Percentiles rank a stretch among this genome's conserved stretches.
These are phyloP conservation scores for Cryptoblepharus egeriae DNA, from an alignment of 2,797 vertebrate genomes.

Conservation along the genomic window DNA sequence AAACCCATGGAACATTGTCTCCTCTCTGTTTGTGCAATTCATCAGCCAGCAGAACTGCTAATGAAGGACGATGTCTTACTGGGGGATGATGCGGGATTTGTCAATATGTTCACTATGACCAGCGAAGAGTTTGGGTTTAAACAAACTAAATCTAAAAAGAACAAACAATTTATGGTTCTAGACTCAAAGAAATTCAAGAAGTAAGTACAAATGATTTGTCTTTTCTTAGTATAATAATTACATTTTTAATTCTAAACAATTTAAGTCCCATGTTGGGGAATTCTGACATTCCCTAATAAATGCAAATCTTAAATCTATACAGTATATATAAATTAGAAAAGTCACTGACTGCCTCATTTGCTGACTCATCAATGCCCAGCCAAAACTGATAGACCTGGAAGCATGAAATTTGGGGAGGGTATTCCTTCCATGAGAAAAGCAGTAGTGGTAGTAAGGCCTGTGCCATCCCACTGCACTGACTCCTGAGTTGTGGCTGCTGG, in stretches of 20 bases:
- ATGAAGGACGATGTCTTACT: constrained; percentile 72
- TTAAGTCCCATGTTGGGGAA: neutral
- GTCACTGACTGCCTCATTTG: no score
- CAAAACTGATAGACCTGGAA: no score
- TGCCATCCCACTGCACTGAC: no score
- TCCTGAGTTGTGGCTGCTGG: no score
- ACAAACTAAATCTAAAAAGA: constrained; percentile 63
- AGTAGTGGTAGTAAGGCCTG: no score
- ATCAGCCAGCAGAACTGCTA: constrained; percentile 50
- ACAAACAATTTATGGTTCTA: constrained; percentile 59
- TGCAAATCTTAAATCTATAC: no score
- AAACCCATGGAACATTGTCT: constrained; percentile 77
- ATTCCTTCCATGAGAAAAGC: no score
- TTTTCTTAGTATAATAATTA: neutral
- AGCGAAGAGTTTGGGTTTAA: constrained; percentile 72
- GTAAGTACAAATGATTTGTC: constrained; percentile 57
- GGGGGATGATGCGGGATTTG: constrained; percentile 77
- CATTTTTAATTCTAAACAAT: neutral
- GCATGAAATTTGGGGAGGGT: no score
- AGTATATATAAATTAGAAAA: no score
- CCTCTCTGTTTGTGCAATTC: constrained; percentile 70
- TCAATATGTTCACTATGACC: constrained; percentile 71
- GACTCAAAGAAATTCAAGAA: constrained; percentile 72
- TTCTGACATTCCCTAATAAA: no score
- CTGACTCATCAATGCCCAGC: no score